phyloP scores from a whole-genome alignment of 1,140 invertebrate genomes.

The Bursaphelenchus mucronatus region DNA sequence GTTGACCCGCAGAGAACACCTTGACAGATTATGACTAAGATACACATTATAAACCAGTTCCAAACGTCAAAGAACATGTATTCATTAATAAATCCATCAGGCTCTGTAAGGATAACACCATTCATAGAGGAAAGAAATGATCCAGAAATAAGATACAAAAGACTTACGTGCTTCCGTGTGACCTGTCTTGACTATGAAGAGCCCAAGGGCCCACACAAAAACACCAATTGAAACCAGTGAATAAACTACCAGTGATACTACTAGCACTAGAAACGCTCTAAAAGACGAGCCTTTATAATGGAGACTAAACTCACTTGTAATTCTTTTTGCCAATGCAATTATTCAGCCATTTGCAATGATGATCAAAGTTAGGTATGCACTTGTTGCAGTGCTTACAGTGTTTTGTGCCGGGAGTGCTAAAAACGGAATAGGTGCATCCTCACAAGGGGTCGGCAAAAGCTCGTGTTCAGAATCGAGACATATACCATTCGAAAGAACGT shows the following conservation, averaged over 20 bases:
- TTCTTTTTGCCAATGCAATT: constrained; percentile 86
- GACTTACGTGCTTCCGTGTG: background rate
- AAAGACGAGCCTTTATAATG: background rate
- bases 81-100: constrained; percentile 13
- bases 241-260: constrained; percentile 26
- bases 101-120: background rate
- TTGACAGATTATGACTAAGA: constrained; percentile 4
- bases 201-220: constrained; percentile 18
- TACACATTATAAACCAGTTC: constrained; percentile 21
- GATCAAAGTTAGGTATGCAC: constrained; percentile 81
- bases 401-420: constrained; percentile 68
- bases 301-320: constrained; percentile 23
- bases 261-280: constrained; percentile 16
- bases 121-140: background rate
- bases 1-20: constrained; percentile 15
- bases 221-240: constrained; percentile 14
- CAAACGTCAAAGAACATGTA: constrained; percentile 17
- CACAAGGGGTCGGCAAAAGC: too few relatives aligned
- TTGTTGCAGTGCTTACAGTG: constrained; percentile 95
- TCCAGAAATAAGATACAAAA: background rate
- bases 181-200: constrained; percentile 7
- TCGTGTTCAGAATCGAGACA: too few relatives aligned
- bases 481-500: too few relatives aligned
- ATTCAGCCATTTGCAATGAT: constrained; percentile 94
- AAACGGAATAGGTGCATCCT: constrained; percentile 17